These are phyloP conservation scores for Pristionchus maxplancki DNA, from an alignment of 2,888 invertebrate genomes.

Conservation along the genomic window DNA sequence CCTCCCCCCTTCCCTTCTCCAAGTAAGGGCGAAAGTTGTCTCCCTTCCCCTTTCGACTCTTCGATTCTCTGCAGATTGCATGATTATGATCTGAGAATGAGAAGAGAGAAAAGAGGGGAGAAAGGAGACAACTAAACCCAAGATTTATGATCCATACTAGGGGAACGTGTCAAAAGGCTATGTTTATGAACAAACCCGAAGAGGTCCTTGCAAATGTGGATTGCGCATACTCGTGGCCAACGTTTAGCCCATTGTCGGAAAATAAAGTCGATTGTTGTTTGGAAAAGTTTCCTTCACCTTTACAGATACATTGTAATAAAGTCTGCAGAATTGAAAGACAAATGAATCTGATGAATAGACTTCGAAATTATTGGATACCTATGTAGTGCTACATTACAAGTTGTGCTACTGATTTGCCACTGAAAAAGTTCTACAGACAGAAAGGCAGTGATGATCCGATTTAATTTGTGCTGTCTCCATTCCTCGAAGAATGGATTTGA, in stretches of 20 bases:
- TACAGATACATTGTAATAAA: too few species aligned
- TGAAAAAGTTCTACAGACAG: too few species aligned
- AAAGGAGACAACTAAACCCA: neutral
- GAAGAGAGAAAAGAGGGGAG: neutral
- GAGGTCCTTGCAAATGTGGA: neutral
- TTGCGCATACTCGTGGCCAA: neutral
- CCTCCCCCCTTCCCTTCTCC: neutral
- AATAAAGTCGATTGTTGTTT: neutral
- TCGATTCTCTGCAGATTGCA: constrained; percentile 17
- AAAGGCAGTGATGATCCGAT: too few species aligned
- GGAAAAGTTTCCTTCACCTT: neutral
- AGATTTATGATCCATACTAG: neutral
- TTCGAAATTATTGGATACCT: too few species aligned
- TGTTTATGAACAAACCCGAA: neutral
- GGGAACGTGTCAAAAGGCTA: neutral
- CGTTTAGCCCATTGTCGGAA: neutral
- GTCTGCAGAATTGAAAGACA: too few species aligned
- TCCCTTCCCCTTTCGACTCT: neutral
- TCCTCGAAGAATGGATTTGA: too few species aligned
- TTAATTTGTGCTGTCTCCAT: too few species aligned
- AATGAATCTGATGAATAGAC: too few species aligned
- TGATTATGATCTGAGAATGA: constrained; percentile 24
- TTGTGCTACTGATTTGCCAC: too few species aligned
- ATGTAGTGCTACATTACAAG: too few species aligned
- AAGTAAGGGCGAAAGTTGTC: neutral